phyloP scores from a whole-genome alignment of 2,888 invertebrate genomes.

The Rotaria magnacalcarata region DNA sequence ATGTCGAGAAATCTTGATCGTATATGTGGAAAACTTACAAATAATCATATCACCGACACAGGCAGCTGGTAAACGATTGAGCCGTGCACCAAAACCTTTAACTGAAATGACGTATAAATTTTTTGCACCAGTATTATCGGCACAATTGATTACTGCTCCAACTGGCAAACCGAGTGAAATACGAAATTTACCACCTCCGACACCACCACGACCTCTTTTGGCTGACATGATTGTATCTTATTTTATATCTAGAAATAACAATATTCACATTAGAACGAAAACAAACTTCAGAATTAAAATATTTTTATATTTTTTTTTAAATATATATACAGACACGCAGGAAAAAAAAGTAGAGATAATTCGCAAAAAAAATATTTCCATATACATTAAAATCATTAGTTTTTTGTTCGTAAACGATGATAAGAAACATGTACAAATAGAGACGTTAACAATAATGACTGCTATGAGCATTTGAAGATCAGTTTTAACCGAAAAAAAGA shows the following conservation, averaged over 20 bases:
- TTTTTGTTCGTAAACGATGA: not conserved
- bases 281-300: not conserved
- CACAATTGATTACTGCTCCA: constrained; percentile 98
- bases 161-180: constrained; percentile 98
- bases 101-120: constrained; percentile 98
- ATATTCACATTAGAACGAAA: not conserved
- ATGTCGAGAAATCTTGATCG: too few species aligned
- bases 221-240: constrained; percentile 7
- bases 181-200: constrained; percentile 98
- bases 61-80: constrained; percentile 94
- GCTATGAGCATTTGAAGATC: not conserved
- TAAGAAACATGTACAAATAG: not conserved
- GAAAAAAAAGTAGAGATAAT: not conserved
- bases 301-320: not conserved
- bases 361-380: not conserved
- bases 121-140: constrained; percentile 98
- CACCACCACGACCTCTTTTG: constrained; percentile 77
- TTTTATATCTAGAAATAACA: not conserved
- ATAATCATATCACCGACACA: constrained; percentile 98
- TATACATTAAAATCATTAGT: not conserved
- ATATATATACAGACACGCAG: not conserved
- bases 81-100: constrained; percentile 90
- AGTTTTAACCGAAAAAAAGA: not conserved
- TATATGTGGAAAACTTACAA: not conserved
- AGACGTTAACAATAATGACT: not conserved